Evolutionary conservation across 2,113 vertebrate genomes (phyloP), one percentile per base, ranked within the genome.

Genomic region (Isichthys henryi): DNA sequence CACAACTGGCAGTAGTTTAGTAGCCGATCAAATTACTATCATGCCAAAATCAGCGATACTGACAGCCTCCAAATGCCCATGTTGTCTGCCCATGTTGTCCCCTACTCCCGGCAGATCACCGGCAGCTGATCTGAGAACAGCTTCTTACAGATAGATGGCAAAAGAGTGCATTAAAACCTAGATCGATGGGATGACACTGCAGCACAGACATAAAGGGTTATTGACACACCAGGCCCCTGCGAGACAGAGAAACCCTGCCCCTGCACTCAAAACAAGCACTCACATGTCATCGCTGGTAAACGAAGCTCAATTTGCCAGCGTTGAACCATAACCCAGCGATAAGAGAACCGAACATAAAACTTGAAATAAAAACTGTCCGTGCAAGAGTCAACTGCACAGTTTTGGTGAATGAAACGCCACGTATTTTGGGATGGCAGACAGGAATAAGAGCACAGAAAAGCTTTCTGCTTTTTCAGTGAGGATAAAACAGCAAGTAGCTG

Each of bases 151-250:
- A 84, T 46, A 89, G 35, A 82, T 83, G 77, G 52, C 50, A 58
- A 84, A 58, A 31, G 23, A 84, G 88, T 89, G 50, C 50, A 89
- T 89, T 84, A 58, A 77, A 87, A 90, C 48, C 62, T 11, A 49
- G 62, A 87, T 90, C 62, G n/a, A 49, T 53, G 35, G 39, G 48
- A 87, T 46, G 46, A 35, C 66, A 48, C 7, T 77, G 17, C 46
- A 52, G 27, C 70, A 48, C 89, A 87, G 48, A 74, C 19, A 74
- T 17, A 53, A 87, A 31, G 48, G 31, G 27, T 43, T 46, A 87
- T 87, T 87, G 89, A 50, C 84, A 66, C n/a, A 27, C 62, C 62
- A 66, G 62, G n/a, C 62, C 62, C 3, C 31, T 11, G 11, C 2
- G 84, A 90, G 66, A 90, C 89, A 77, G 49, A 70, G 88, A 35